Conservation (phyloP, 2,113 vertebrate species). For the Hepsetus odoe region DNA sequence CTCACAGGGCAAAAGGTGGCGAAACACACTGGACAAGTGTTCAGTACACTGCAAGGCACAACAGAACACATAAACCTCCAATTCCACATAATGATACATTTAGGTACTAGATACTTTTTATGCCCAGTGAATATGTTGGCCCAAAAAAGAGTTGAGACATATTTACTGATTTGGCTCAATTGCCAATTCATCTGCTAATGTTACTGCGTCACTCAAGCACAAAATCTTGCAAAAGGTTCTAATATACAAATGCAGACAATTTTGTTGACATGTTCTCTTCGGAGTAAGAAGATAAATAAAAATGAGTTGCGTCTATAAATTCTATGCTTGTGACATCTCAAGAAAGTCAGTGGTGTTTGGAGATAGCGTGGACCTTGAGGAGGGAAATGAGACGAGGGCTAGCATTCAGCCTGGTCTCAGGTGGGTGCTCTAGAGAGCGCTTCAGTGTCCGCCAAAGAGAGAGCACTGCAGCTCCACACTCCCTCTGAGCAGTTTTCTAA, state of each 20-base stretch:
- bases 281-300: constrained; percentile 17
- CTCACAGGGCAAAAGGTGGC: too few relatives aligned
- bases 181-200: too few relatives aligned
- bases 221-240: background rate
- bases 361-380: constrained; percentile 11
- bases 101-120: too few relatives aligned
- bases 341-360: background rate
- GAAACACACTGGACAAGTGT: too few relatives aligned
- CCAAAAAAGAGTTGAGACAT: too few relatives aligned
- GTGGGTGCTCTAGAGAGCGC: constrained; percentile 20
- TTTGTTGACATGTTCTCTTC: constrained; percentile 21
- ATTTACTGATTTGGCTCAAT: too few relatives aligned
- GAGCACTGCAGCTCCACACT: background rate
- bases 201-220: too few relatives aligned
- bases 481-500: constrained; percentile 52
- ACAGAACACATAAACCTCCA: too few relatives aligned
- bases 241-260: constrained; percentile 18
- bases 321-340: constrained; percentile 10
- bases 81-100: too few relatives aligned
- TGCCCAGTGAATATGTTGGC: too few relatives aligned
- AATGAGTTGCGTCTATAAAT: constrained; percentile 12
- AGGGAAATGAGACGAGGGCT: constrained; percentile 21
- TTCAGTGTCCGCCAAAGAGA: constrained; percentile 3
- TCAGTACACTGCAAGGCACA: too few relatives aligned
- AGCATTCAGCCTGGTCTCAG: background rate